Conservation (phyloP, 1,140 invertebrate species). For the Neodiprion virginianus region DNA sequence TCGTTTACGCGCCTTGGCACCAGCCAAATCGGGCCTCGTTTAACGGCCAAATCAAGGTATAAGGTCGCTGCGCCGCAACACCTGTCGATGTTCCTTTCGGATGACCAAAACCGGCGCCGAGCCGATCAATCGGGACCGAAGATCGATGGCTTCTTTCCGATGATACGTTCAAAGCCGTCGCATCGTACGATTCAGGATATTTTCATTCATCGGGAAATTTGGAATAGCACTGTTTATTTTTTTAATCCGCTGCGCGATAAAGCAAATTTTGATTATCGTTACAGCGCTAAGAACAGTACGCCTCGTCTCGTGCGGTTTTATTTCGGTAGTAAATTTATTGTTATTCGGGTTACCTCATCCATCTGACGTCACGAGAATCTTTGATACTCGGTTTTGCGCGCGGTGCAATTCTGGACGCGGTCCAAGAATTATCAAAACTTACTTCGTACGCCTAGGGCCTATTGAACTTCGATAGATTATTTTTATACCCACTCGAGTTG, state of each 20-base stretch:
- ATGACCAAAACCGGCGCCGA: background rate
- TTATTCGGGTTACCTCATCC: conserved; percentile 50
- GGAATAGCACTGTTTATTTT: too few species aligned
- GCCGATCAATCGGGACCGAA: too few species aligned
- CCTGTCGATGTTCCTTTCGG: background rate
- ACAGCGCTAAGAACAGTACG: too few species aligned
- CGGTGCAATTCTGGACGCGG: conserved; percentile 45
- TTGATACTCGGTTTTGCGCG: conserved; percentile 48
- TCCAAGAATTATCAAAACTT: conserved; percentile 46
- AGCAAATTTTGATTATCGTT: too few species aligned
- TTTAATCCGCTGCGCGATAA: too few species aligned
- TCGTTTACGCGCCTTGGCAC: background rate
- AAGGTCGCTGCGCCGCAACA: background rate
- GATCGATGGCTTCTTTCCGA: too few species aligned
- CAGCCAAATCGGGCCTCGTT: background rate
- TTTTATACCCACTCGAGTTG: background rate
- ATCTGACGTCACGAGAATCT: conserved; percentile 41
- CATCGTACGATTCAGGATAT: too few species aligned
- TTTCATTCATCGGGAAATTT: too few species aligned
- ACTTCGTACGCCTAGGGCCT: conserved; percentile 23
- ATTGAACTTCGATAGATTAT: conserved; percentile 41
- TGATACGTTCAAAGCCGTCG: too few species aligned
- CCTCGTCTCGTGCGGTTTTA: background rate
- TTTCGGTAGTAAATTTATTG: conserved; percentile 25
- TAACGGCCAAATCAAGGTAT: background rate